Conservation (phyloP, 2,888 invertebrate genomes). For the Escarpia spicata region DNA sequence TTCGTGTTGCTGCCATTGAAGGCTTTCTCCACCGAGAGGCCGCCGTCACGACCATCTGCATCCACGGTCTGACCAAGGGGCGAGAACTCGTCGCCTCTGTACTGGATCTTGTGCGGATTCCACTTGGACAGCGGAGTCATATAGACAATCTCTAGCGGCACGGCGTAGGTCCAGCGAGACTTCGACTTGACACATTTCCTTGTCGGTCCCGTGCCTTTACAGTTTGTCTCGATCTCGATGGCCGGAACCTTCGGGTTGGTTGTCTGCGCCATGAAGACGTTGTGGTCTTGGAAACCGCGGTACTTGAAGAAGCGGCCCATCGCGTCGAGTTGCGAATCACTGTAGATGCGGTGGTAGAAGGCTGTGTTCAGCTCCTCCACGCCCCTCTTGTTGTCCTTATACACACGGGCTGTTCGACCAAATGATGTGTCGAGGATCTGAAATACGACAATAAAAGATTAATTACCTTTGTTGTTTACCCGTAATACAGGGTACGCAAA, state of each 20-base stretch:
- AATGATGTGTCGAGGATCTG: constrained; percentile 38
- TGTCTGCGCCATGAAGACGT: constrained; percentile 25
- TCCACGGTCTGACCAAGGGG: not conserved
- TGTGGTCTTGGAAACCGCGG: not conserved
- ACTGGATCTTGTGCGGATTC: constrained; percentile 29
- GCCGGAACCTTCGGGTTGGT: constrained; percentile 8
- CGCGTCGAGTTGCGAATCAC: not conserved
- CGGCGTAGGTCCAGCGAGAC: constrained; percentile 27
- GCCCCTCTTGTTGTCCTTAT: not conserved
- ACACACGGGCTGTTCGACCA: constrained; percentile 32
- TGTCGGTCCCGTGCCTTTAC: not conserved
- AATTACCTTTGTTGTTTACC: no score
- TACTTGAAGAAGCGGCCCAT: constrained; percentile 8
- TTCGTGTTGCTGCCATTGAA: not conserved
- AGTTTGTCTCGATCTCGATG: not conserved
- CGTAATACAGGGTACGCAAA: no score
- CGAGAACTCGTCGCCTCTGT: constrained; percentile 1
- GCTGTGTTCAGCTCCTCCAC: constrained; percentile 23
- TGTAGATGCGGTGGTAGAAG: constrained; percentile 24
- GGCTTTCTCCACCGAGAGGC: not conserved
- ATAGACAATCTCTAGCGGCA: constrained; percentile 31
- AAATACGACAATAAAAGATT: not conserved
- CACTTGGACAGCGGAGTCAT: constrained; percentile 29
- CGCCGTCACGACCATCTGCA: not conserved
- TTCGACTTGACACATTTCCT: not conserved